Evolutionary conservation across 2,888 invertebrate species (phyloP).

Genomic region (Furcula furcula): DNA sequence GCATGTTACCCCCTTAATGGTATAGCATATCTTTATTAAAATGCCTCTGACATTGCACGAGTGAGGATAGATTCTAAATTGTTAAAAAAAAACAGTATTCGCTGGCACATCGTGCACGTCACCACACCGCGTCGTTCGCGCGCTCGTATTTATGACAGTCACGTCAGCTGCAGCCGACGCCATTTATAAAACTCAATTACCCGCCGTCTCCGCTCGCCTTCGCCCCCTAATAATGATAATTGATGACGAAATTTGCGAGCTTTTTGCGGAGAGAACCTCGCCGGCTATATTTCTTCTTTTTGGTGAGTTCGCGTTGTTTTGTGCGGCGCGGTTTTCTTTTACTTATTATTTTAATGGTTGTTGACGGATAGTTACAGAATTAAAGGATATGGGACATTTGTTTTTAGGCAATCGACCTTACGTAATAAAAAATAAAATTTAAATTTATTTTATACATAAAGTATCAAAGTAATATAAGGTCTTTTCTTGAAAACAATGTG

Average conservation of each 20-base stretch:
- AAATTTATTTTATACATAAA: too few relatives aligned
- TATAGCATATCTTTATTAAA: too few relatives aligned
- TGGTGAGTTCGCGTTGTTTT: slow-evolving; percentile 41
- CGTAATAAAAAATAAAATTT: too few relatives aligned
- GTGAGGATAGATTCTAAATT: too few relatives aligned
- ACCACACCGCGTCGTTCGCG: neutral
- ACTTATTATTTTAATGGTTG: slow-evolving; percentile 1
- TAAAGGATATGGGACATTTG: too few relatives aligned
- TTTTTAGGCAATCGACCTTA: too few relatives aligned
- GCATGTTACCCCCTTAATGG: too few relatives aligned
- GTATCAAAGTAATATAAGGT: too few relatives aligned
- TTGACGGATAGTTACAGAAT: too few relatives aligned
- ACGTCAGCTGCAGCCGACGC: slow-evolving; percentile 54
- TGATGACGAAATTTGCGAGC: slow-evolving; percentile 81
- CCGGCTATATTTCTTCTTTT: slow-evolving; percentile 70
- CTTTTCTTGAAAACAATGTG: too few relatives aligned
- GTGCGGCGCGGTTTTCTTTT: slow-evolving; percentile 24
- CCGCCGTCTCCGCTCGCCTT: slow-evolving; percentile 49
- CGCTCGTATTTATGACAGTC: slow-evolving; percentile 53
- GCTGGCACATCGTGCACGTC: neutral
- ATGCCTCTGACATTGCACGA: too few relatives aligned
- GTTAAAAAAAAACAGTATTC: too few relatives aligned
- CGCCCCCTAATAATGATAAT: slow-evolving; percentile 79
- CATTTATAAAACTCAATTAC: slow-evolving; percentile 82
- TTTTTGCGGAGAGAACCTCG: slow-evolving; percentile 76